phyloP scores from a whole-genome alignment of 2,797 vertebrate genomes.

The Dendrocincla fuliginosa region DNA sequence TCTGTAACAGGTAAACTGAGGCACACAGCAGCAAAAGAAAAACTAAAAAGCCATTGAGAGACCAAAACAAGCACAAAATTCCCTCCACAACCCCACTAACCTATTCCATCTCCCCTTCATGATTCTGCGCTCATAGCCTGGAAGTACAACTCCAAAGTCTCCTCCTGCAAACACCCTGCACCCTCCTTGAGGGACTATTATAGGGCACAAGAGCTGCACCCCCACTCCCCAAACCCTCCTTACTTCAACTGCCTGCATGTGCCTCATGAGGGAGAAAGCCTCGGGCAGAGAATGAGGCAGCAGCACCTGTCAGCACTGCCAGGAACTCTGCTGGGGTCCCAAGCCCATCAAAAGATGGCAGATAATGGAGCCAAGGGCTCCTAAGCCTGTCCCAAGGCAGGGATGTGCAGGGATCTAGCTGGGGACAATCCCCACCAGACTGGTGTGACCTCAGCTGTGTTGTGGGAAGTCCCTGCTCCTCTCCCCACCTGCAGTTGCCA shows the following conservation, averaged over 20 bases:
- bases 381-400: background rate
- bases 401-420: background rate
- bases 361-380: background rate
- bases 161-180: fast-evolving
- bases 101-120: background rate
- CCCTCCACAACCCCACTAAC: background rate
- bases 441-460: background rate
- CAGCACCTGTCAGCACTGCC: background rate
- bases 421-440: background rate
- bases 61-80: background rate
- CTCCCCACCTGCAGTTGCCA: background rate
- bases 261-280: background rate
- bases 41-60: background rate
- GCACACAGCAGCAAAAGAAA: background rate
- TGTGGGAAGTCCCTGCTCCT: background rate
- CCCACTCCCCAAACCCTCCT: background rate
- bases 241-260: background rate
- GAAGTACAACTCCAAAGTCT: fast-evolving
- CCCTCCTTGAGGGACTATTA: background rate
- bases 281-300: fast-evolving
- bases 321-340: fast-evolving
- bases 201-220: background rate
- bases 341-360: background rate
- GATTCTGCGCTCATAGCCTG: fast-evolving
- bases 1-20: background rate